Evolutionary conservation across 2,888 invertebrate genomes (phyloP).

Genomic region (Apamea crenata): DNA sequence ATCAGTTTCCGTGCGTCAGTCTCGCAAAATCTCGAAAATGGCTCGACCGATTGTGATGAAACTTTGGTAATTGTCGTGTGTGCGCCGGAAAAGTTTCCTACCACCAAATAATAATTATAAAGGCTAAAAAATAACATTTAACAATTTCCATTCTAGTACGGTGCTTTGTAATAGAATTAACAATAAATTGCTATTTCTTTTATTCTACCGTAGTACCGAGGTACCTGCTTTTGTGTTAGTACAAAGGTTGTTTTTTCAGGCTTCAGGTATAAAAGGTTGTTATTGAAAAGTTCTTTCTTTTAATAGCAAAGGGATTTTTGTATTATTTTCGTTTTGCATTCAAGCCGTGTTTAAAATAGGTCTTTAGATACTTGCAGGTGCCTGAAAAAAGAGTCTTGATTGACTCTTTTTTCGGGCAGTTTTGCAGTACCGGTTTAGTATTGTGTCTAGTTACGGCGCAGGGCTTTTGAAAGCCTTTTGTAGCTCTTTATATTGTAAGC

Average conservation of each 20-base stretch:
- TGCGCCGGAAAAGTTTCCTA: not conserved
- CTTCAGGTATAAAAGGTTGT: slow-evolving; percentile 45
- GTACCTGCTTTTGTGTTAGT: not conserved
- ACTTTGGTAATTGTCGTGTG: not conserved
- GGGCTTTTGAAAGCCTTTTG: not conserved
- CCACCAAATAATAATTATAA: not conserved
- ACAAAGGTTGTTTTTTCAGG: slow-evolving; percentile 53
- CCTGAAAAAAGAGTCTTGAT: not conserved
- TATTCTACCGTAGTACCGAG: not conserved
- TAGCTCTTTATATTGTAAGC: not conserved
- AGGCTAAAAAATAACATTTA: not conserved
- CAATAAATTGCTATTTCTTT: slow-evolving; percentile 30
- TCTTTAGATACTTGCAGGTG: not conserved
- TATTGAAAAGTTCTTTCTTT: slow-evolving; percentile 37
- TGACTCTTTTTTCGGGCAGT: too few species aligned
- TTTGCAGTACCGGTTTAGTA: not conserved
- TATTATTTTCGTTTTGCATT: slow-evolving; percentile 19
- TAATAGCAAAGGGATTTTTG: slow-evolving; percentile 4
- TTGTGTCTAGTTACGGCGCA: not conserved
- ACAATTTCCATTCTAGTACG: not conserved
- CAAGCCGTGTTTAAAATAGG: not conserved
- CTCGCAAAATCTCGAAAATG: not conserved
- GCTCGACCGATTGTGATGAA: not conserved
- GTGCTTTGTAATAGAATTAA: slow-evolving; percentile 31
- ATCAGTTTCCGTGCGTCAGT: not conserved